These are phyloP conservation scores for Centruroides sculpturatus DNA, from an alignment of 1,140 invertebrate species.

Conservation along the genomic window DNA sequence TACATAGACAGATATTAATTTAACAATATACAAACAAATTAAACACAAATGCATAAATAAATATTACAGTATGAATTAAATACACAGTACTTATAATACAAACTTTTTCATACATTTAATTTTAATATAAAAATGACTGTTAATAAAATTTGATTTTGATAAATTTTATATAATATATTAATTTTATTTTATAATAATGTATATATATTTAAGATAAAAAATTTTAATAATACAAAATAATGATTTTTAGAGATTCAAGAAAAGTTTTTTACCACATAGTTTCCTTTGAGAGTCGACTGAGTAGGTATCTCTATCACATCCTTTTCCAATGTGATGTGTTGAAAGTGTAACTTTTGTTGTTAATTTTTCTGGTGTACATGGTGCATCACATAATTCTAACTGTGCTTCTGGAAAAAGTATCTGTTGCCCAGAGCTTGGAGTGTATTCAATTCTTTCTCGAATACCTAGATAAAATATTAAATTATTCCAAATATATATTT, in stretches of 20 bases:
- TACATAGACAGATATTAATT: too few species aligned
- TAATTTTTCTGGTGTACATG: conserved; percentile 47
- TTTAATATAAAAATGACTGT: too few species aligned
- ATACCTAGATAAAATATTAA: conserved; percentile 39
- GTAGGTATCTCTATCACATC: conserved; percentile 85
- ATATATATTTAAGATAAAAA: too few species aligned
- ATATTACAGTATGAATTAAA: too few species aligned
- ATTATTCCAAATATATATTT: not conserved
- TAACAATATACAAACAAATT: too few species aligned
- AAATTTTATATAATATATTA: too few species aligned
- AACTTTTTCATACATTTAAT: too few species aligned
- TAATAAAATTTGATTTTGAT: too few species aligned
- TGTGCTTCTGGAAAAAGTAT: conserved; percentile 66
- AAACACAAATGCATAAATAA: too few species aligned
- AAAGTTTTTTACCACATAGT: conserved; percentile 60
- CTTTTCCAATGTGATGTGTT: conserved; percentile 69
- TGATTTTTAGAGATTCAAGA: not conserved
- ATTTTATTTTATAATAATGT: too few species aligned
- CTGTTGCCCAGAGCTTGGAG: conserved; percentile 60
- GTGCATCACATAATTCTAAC: conserved; percentile 76
- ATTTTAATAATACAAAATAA: too few species aligned
- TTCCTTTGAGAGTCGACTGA: conserved; percentile 75
- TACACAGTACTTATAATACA: too few species aligned
- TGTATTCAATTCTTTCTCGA: conserved; percentile 79
- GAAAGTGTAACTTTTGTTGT: conserved; percentile 50